Evolutionary conservation across 2,888 invertebrate species (phyloP), one percentile per base, ranked within the genome.

Genomic region (Lottia gigantea): DNA sequence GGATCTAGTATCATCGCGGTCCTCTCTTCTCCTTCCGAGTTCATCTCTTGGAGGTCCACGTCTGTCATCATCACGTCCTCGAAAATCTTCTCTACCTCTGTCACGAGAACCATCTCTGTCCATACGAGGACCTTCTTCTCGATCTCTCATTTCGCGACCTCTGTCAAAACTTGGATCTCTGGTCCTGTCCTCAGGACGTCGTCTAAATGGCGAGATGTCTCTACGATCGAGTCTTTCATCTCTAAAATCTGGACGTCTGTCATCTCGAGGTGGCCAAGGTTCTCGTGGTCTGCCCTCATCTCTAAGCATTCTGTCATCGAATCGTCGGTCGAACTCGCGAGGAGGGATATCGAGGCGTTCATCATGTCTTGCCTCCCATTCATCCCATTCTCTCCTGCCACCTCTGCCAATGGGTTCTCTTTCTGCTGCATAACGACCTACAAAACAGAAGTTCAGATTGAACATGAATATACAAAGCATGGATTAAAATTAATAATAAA

Each of bases 1-100:
- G 3, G 65, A 71, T 62, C 72, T 68, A n/a, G 65, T 47, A 40
- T 67, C 63, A 14, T 62, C 66, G 31, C 71, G 67, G n/a, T 74
- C 72, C 46, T 72, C 62, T n/a, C 62, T 55, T 45, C 63, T 26
- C n/a, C 61, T 23, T 15, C 70, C 68, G 46, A 47, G 23, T 3
- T 45, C 40, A 47, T n/a, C 25, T 47, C 63, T 26, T 63, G 19
- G n/a, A 31, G 62, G 14, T 12, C 65, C 23, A 26, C 47, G 12
- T 62, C 70, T 19, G 70, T 67, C 78, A 46, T 62, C 74, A 12
- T 68, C 46, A 25, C 71, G 66, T 26, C 26, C 76, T 70, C 67
- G 46, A 25, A 64, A 61, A 46, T 64, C 76, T 71, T 49, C 62
- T 14, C 68, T 70, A 49, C 70, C 70, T 7, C 75, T 55, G 14